Percentiles rank a stretch among this genome's conserved stretches.
These are phyloP conservation scores for Alligator mississippiensis DNA, from an alignment of 2,113 vertebrate genomes.

Conservation along the genomic window DNA sequence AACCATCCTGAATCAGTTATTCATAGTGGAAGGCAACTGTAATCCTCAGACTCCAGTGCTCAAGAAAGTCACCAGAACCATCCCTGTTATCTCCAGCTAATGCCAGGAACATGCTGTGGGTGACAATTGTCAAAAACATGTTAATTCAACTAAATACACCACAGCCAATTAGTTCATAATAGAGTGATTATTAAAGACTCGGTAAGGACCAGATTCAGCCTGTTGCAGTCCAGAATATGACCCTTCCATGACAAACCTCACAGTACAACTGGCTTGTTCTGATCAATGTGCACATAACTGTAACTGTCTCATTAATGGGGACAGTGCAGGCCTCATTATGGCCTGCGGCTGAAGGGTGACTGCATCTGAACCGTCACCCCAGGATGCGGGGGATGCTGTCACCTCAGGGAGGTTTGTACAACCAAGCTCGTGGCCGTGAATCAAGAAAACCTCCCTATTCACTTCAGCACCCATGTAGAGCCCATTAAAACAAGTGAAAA, in stretches of 20 bases:
- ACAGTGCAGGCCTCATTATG: background rate
- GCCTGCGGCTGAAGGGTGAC: background rate
- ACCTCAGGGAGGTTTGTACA: background rate
- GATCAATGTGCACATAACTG: background rate
- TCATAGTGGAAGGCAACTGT: background rate
- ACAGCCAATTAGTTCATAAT: background rate
- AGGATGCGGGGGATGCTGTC: background rate
- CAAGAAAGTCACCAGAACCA: rapidly evolving
- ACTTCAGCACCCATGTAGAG: background rate
- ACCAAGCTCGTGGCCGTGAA: background rate
- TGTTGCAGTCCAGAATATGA: background rate
- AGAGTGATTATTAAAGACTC: background rate
- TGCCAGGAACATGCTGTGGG: background rate
- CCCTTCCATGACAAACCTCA: background rate
- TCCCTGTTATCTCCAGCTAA: background rate
- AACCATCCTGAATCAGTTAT: background rate
- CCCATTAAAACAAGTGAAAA: background rate
- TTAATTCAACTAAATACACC: background rate
- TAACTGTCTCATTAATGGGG: background rate
- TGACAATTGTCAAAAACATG: rapidly evolving
- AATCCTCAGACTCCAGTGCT: background rate
- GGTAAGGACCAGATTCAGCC: background rate
- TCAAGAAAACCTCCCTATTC: background rate
- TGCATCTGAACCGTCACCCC: background rate
- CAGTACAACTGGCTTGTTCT: background rate